A percentile compares a stretch with the other conserved stretches of the same genome.
Evolutionary conservation across 2,113 vertebrate species (phyloP).

Genomic region (Thalassarche chlororhynchos): DNA sequence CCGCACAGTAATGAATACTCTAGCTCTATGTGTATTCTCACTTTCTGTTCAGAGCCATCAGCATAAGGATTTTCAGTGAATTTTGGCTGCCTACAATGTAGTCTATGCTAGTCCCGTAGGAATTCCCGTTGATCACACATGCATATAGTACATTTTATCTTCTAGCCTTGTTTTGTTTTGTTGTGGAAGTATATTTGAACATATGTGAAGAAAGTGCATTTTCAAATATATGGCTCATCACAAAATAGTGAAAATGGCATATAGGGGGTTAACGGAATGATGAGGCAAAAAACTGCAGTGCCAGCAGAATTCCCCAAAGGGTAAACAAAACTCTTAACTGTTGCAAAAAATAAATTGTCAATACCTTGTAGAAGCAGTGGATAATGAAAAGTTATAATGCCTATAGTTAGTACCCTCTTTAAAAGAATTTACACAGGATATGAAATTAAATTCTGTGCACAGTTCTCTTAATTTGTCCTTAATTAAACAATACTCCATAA

Average conservation of each 20-base stretch:
- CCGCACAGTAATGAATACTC: neutral
- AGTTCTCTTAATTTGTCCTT: constrained; percentile 94
- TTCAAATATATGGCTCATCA: neutral
- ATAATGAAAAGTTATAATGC: constrained; percentile 97
- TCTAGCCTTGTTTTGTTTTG: neutral
- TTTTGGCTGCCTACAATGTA: neutral
- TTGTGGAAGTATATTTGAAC: neutral
- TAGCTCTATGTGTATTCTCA: neutral
- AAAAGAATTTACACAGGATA: constrained; percentile 89
- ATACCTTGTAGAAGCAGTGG: constrained; percentile 84
- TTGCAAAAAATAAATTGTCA: constrained; percentile 81
- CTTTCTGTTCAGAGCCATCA: neutral
- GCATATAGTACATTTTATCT: neutral
- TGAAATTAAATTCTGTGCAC: constrained; percentile 94
- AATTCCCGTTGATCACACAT: neutral
- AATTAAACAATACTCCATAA: constrained; percentile 98
- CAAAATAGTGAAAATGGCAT: neutral
- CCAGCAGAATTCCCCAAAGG: constrained; percentile 77
- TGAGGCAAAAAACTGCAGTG: constrained; percentile 66
- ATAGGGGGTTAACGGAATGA: constrained; percentile 68
- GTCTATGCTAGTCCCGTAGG: neutral
- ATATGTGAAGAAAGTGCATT: neutral
- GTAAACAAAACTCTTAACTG: constrained; percentile 83
- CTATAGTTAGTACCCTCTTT: constrained; percentile 88
- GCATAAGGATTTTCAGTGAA: neutral